Conservation (phyloP, 2,888 invertebrate genomes). For the Odontocerum albicorne region DNA sequence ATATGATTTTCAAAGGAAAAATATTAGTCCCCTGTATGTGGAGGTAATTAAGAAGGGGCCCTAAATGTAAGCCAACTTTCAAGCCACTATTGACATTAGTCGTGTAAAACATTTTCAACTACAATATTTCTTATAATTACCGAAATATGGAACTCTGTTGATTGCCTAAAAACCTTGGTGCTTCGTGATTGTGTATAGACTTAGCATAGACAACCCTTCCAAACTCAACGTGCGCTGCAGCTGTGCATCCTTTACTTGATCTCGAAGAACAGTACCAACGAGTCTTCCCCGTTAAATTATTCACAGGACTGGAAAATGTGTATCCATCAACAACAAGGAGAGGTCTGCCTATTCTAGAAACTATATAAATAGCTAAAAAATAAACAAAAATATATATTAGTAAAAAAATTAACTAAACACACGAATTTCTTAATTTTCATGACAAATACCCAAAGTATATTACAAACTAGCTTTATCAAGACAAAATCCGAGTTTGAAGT, state of each 20-base stretch:
- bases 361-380: constrained; percentile 21
- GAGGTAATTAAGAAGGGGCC: no score
- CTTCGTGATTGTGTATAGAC: constrained; percentile 10
- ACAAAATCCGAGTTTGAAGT: no score
- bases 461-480: no score
- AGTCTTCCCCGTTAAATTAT: constrained; percentile 39
- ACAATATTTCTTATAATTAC: no score
- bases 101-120: no score
- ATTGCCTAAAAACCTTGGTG: background rate
- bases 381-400: no score
- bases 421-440: no score
- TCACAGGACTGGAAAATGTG: constrained; percentile 43
- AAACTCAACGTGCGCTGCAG: constrained; percentile 17
- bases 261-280: constrained; percentile 50
- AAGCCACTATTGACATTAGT: constrained; percentile 6
- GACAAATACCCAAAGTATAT: no score
- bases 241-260: constrained; percentile 43
- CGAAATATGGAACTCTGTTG: no score
- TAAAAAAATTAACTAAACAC: no score
- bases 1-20: no score
- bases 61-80: constrained; percentile 40
- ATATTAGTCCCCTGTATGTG: no score
- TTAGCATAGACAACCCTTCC: constrained; percentile 11
- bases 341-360: constrained; percentile 40
- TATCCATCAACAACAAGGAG: constrained; percentile 40